Base-by-base conservation (phyloP, 2,888 invertebrate genomes). In the Dendrolimus pini region DNA sequence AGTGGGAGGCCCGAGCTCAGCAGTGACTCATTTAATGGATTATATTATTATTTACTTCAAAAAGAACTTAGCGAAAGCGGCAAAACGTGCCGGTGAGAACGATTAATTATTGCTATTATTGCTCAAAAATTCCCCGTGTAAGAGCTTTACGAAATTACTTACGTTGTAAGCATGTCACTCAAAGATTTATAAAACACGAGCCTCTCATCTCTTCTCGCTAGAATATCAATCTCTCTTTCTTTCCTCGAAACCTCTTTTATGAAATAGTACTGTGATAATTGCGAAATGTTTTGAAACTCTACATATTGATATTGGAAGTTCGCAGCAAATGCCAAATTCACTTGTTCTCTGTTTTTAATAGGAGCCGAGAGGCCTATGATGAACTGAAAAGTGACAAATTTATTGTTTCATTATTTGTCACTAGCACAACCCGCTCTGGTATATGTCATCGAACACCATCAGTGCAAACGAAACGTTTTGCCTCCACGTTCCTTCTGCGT, bases 281-380 rank as follows among this genome's bases (percentile, higher is more conserved):
- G 65, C 0, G 90, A 77, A 53, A 91, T 88, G 67, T 93, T 93
- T 57, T 73, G 69, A 55, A 92, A 92, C 63, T 93, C 78, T 0
- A 78, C 42, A 70, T 93, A 94, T 70, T 94, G 94, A 74, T 93
- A 94, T 75, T 94, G 94, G 61, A 94, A 89, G 75, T 94, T 94
- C 57, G 91, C 90, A 0, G 89, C 92, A 61, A 93, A 93, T 1
- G 85, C 79, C 63, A 94, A 72, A 58, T 83, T 90, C 58, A 93
- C 80, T 59, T 83, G 84, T 55, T 91, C 92, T 0, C 87, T 82
- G 9, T 92, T 88, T 41, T 90, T 82, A 7, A 94, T 82, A 1
- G 94, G 94, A 0, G 91, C 71, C 9, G 91, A 88, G 30, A 93
- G 74, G 12, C 94, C 94, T 9, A 93, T 67, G 54, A 94, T 79